phyloP scores from a whole-genome alignment of 1,140 invertebrate species.

The Orussus abietinus region DNA sequence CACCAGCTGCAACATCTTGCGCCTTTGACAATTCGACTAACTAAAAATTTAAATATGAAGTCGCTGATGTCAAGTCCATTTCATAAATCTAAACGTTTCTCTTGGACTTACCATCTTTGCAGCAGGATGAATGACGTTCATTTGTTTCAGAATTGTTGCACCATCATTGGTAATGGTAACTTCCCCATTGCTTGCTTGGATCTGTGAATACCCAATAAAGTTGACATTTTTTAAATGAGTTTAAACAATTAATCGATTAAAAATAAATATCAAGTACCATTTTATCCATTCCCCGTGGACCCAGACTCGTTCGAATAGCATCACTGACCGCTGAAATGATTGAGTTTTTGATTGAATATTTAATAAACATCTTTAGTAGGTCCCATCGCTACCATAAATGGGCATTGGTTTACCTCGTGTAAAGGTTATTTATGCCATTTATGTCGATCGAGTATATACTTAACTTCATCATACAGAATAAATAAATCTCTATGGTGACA shows the following conservation, averaged over 20 bases:
- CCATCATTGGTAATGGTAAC: slow-evolving; percentile 99
- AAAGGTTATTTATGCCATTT: too few species aligned
- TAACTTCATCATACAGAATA: too few species aligned
- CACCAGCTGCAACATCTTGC: slow-evolving; percentile 98
- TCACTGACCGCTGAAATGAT: slow-evolving; percentile 89
- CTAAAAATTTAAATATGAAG: slow-evolving; percentile 52
- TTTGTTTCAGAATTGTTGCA: slow-evolving; percentile 98
- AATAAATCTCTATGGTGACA: too few species aligned
- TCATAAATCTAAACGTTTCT: too few species aligned
- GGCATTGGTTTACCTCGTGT: too few species aligned
- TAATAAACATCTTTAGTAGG: too few species aligned
- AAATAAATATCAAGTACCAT: slow-evolving; percentile 67
- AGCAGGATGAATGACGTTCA: slow-evolving; percentile 98
- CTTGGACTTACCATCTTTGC: slow-evolving; percentile 88
- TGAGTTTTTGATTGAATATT: too few species aligned
- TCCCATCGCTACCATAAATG: slow-evolving; percentile 24
- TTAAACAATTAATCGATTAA: slow-evolving; percentile 1
- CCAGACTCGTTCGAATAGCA: slow-evolving; percentile 97
- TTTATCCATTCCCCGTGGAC: slow-evolving; percentile 99
- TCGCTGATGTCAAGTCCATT: too few species aligned
- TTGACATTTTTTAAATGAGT: slow-evolving; percentile 3
- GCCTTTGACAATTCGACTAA: slow-evolving; percentile 97
- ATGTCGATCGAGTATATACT: too few species aligned
- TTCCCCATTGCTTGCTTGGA: slow-evolving; percentile 94
- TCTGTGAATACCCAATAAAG: slow-evolving; percentile 57